Conservation (phyloP, 2,797 vertebrate genomes). For the Pteropus rufus region DNA sequence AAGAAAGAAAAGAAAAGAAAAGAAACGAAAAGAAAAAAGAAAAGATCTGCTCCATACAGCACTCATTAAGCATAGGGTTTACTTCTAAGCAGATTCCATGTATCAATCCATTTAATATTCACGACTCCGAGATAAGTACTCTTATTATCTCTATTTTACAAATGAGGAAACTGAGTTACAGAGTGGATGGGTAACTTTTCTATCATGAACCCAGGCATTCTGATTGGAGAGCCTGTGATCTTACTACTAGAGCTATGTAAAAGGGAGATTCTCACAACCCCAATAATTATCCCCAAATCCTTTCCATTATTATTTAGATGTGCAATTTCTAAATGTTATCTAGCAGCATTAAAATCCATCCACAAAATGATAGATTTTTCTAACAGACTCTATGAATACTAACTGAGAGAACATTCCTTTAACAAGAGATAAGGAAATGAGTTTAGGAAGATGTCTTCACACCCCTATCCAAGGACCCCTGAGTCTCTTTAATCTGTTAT, state of each 20-base stretch:
- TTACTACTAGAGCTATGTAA: neutral
- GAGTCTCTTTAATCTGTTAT: neutral
- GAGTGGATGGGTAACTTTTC: neutral
- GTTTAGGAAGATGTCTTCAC: neutral
- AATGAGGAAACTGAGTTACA: neutral
- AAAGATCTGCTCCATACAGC: neutral
- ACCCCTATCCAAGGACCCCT: neutral
- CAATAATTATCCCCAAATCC: neutral
- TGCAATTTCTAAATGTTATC: neutral
- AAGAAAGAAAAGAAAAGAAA: too few species aligned
- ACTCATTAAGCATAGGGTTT: neutral
- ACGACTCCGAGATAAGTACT: neutral
- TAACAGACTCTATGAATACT: neutral
- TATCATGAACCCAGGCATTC: neutral
- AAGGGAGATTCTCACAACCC: neutral
- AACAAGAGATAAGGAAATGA: neutral
- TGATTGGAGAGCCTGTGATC: neutral
- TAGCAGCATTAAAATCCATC: neutral
- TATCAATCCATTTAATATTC: neutral
- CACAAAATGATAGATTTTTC: neutral
- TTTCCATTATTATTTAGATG: neutral
- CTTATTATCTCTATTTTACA: neutral
- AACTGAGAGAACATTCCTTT: neutral
- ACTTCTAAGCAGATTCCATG: neutral
- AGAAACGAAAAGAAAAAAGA: too few species aligned